phyloP scores from a whole-genome alignment of 2,888 invertebrate species.

The Trachelus stipa region DNA sequence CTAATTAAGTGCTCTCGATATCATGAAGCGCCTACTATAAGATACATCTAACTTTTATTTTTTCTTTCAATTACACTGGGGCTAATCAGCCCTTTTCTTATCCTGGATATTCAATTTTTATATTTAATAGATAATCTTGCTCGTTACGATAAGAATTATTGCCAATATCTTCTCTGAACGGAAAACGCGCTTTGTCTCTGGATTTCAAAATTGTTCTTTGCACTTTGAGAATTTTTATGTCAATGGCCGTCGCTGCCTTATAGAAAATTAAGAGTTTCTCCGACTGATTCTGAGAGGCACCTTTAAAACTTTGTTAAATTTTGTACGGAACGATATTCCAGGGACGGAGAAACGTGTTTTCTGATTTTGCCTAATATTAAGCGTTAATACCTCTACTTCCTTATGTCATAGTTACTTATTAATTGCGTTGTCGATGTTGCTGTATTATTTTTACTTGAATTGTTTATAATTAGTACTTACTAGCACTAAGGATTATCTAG shows the following conservation, averaged over 20 bases:
- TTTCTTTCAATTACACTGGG: background rate
- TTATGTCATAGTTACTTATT: background rate
- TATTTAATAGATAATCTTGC: no score
- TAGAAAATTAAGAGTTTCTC: no score
- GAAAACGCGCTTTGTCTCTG: no score
- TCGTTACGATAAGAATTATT: no score
- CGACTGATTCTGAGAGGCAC: no score
- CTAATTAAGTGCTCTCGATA: slow-evolving; percentile 1
- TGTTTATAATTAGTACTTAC: slow-evolving; percentile 1
- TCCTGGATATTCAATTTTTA: background rate
- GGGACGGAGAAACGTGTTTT: no score
- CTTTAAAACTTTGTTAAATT: background rate
- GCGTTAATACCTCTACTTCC: slow-evolving; percentile 2
- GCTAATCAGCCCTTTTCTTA: background rate
- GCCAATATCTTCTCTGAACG: no score
- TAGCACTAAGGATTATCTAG: background rate
- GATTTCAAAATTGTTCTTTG: no score
- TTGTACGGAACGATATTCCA: no score
- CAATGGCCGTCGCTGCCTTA: no score
- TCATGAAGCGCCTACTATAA: slow-evolving; percentile 11
- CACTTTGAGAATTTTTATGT: background rate
- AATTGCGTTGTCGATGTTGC: background rate
- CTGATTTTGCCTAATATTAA: background rate
- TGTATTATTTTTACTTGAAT: background rate
- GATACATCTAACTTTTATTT: background rate